phyloP scores from a whole-genome alignment of 1,140 invertebrate genomes.

The Potamilus streckersoni region DNA sequence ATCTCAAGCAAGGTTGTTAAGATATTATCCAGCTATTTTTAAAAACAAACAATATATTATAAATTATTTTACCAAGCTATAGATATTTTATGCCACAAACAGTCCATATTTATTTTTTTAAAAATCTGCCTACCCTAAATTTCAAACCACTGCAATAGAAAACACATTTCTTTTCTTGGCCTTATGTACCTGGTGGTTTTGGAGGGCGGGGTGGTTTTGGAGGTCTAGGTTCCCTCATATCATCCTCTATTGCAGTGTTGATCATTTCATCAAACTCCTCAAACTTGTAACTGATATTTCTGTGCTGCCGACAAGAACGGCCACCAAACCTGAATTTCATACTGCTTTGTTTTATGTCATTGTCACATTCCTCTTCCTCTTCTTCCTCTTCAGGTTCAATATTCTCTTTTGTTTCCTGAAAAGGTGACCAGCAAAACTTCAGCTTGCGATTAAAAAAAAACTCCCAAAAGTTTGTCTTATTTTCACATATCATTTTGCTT shows the following conservation, averaged over 20 bases:
- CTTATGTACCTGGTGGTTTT: slow-evolving; percentile 31
- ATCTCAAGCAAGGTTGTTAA: too few species aligned
- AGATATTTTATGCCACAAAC: too few species aligned
- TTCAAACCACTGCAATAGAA: not conserved
- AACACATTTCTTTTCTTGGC: not conserved
- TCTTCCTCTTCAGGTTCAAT: slow-evolving; percentile 24
- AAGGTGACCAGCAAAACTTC: too few species aligned
- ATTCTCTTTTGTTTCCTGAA: slow-evolving; percentile 34
- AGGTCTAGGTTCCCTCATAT: slow-evolving; percentile 45
- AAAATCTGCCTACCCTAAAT: not conserved
- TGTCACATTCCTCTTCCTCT: slow-evolving; percentile 27
- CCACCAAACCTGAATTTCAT: slow-evolving; percentile 26
- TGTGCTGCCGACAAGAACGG: slow-evolving; percentile 58
- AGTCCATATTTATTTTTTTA: not conserved
- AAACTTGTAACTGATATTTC: slow-evolving; percentile 80
- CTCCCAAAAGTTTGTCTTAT: too few species aligned
- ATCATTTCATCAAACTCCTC: slow-evolving; percentile 96
- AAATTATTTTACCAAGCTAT: too few species aligned
- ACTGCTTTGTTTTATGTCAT: too few species aligned
- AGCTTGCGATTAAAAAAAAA: too few species aligned
- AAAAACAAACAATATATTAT: too few species aligned
- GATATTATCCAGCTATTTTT: too few species aligned
- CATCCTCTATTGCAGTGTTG: slow-evolving; percentile 87
- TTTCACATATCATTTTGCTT: too few species aligned
- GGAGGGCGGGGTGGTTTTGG: slow-evolving; percentile 30